Evolutionary conservation across 2,797 vertebrate species (phyloP), one percentile per base, ranked within the genome.

Genomic region (Avahi laniger): DNA sequence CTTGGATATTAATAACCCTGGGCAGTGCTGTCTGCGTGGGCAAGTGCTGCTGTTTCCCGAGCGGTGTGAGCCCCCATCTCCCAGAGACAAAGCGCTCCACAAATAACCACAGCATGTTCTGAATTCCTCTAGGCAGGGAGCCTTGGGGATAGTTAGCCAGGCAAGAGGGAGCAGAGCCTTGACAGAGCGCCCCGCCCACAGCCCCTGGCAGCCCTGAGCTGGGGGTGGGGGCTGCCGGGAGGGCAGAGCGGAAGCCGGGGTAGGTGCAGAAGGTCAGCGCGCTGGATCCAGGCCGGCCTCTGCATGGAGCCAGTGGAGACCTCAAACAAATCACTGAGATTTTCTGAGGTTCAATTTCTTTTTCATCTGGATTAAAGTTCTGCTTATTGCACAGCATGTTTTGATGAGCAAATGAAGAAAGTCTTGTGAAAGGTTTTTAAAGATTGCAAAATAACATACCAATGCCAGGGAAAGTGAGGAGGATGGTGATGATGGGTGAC

Each of bases 41-140:
- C 96, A 97, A 97, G 70, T 95, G 95, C 93, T 95, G 92, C 89
- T 92, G 93, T 97, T 97, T 97, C 97, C 97, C 72, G 48, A 97
- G 95, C 78, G 59, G 79, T 61, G 69, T 94, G 89, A 97, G 96
- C 91, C 95, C 96, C 93, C 94, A 97, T 95, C 95, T 97, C 94
- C 69, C 96, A 97, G 96, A 94, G 93, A 97, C 95, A 97, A 97
- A 97, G 85, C 73, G 57, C 78, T 94, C 97, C 90, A 92, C 96
- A 97, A 97, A 98, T 97, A 98, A 97, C 97, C 30, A 28, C 73
- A 30, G 91, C 97, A n/a, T 98, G 93, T 80, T 97, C 94, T 95
- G 95, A 98, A 98, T 98, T 98, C 97, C 97, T 97, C 54, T 79
- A 76, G 33, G 73, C 52, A 96, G 69, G 38, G 96, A 95, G 76